These are phyloP conservation scores for Helicoverpa armigera DNA, from an alignment of 1,140 invertebrate species.

Conservation along the genomic window DNA sequence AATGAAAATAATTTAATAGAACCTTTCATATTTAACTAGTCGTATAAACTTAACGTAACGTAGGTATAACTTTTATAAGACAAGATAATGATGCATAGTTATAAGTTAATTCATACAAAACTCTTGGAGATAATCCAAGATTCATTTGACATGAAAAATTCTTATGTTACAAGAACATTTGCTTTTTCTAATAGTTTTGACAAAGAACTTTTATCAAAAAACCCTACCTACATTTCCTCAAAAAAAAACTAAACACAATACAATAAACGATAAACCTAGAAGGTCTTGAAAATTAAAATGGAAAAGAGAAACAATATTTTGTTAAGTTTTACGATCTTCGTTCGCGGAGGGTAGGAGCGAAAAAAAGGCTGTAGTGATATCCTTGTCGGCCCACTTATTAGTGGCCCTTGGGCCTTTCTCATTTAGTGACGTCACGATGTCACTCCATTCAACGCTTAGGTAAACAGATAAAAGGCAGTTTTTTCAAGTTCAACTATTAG, in stretches of 20 bases:
- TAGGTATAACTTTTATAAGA: background rate
- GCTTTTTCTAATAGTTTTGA: too few species aligned
- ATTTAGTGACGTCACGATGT: conserved; percentile 53
- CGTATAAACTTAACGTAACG: background rate
- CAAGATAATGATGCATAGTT: too few species aligned
- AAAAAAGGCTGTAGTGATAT: conserved; percentile 59
- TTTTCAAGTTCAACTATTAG: background rate
- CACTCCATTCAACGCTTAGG: conserved; percentile 61
- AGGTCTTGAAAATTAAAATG: conserved; percentile 7
- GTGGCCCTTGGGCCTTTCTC: conserved; percentile 53
- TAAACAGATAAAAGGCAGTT: conserved; percentile 23
- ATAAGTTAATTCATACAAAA: too few species aligned
- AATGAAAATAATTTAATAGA: conserved; percentile 12
- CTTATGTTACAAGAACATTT: too few species aligned
- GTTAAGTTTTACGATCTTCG: conserved; percentile 50
- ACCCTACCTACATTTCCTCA: background rate
- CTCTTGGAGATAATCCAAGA: too few species aligned
- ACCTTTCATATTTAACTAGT: conserved; percentile 11
- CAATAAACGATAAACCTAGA: too few species aligned
- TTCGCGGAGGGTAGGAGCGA: conserved; percentile 44
- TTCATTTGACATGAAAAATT: too few species aligned
- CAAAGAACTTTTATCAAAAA: background rate
- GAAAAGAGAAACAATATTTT: conserved; percentile 35
- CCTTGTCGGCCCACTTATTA: conserved; percentile 57
- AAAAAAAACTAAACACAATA: conserved; percentile 3